phyloP scores from a whole-genome alignment of 2,113 vertebrate species.

The Labrus mixtus region DNA sequence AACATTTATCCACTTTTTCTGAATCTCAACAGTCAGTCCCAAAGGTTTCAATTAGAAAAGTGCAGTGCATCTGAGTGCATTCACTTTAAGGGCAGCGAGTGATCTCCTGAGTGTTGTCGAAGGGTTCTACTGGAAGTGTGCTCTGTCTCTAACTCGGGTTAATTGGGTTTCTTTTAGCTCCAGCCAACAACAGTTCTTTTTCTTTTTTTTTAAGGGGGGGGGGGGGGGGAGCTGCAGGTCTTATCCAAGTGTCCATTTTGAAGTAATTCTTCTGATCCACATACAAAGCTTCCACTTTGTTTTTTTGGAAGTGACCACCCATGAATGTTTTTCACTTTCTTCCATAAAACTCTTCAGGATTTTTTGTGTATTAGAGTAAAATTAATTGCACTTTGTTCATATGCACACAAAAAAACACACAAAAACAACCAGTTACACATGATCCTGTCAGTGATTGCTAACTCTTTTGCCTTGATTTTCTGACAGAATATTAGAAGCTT shows the following conservation, averaged over 20 bases:
- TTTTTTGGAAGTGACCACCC: not conserved
- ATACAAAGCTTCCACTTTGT: not conserved
- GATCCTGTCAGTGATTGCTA: too few species aligned
- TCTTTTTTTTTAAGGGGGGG: slow-evolving; percentile 42
- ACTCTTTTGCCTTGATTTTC: too few species aligned
- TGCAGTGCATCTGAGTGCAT: slow-evolving; percentile 73
- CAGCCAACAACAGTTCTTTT: slow-evolving; percentile 59
- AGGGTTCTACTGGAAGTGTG: slow-evolving; percentile 67
- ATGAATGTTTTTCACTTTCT: not conserved
- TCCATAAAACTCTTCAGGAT: not conserved
- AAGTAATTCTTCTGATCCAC: slow-evolving; percentile 52
- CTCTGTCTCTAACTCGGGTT: slow-evolving; percentile 81
- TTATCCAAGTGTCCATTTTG: slow-evolving; percentile 63
- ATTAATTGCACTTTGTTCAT: too few species aligned
- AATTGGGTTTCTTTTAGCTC: slow-evolving; percentile 83
- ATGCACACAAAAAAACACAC: too few species aligned
- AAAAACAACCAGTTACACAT: too few species aligned
- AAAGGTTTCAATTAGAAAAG: slow-evolving; percentile 86
- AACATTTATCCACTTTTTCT: slow-evolving; percentile 72
- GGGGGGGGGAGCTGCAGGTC: slow-evolving; percentile 63
- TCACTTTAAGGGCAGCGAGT: slow-evolving; percentile 80
- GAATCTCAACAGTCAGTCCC: slow-evolving; percentile 79
- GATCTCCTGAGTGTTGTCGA: slow-evolving; percentile 81
- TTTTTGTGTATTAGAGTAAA: not conserved
- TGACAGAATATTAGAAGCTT: too few species aligned